Percentiles rank a stretch among this genome's conserved stretches.
Conservation (phyloP, 2,797 vertebrate genomes). For the Sardinella longiceps region DNA sequence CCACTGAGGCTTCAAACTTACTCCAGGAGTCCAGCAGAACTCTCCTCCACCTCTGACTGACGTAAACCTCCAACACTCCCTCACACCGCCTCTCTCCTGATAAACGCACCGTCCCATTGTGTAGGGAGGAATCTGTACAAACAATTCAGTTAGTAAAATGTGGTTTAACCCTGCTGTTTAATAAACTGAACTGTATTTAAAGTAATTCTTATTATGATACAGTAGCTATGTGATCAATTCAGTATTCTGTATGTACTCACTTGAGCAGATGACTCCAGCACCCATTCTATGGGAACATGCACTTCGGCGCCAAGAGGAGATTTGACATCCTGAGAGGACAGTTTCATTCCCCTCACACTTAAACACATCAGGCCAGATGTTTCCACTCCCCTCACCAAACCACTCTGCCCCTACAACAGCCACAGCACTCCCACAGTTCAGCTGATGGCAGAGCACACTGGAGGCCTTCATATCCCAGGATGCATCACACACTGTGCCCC, state of each 20-base stretch:
- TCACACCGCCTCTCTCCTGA: conserved; percentile 52
- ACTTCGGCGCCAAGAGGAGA: conserved; percentile 46
- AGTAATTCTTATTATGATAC: no score
- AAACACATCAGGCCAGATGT: conserved; percentile 52
- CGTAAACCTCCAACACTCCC: conserved; percentile 63
- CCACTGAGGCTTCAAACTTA: conserved; percentile 58
- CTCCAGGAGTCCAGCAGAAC: conserved; percentile 58
- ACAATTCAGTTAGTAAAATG: neutral
- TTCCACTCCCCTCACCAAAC: conserved; percentile 43
- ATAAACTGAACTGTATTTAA: no score
- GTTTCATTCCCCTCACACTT: conserved; percentile 50
- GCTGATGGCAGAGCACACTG: conserved; percentile 50
- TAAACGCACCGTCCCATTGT: conserved; percentile 39
- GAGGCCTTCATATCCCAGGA: conserved; percentile 50
- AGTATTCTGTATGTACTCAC: conserved; percentile 29
- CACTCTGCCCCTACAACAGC: conserved; percentile 41
- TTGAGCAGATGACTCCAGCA: conserved; percentile 49
- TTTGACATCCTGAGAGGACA: conserved; percentile 46
- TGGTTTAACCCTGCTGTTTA: no score
- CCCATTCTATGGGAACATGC: conserved; percentile 44
- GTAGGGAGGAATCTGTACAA: conserved; percentile 29
- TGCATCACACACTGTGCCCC: conserved; percentile 51
- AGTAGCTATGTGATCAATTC: no score
- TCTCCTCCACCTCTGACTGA: conserved; percentile 62
- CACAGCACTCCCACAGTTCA: conserved; percentile 53